phyloP scores from a whole-genome alignment of 2,113 vertebrate genomes.

The Burhinus oedicnemus region DNA sequence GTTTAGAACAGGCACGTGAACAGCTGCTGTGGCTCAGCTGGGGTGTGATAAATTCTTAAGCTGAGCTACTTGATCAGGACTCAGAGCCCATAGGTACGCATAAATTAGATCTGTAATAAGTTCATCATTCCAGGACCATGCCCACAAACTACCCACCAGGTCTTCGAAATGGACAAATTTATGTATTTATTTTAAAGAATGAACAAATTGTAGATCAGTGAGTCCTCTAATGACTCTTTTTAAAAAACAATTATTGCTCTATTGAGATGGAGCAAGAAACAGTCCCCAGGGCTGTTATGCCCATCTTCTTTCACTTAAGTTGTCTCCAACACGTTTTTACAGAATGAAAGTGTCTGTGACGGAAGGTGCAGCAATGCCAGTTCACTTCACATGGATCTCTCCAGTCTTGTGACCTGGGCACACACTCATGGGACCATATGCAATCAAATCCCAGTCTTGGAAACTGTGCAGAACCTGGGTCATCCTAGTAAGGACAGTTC shows the following conservation, averaged over 20 bases:
- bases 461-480: neutral
- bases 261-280: neutral
- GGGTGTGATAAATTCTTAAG: neutral
- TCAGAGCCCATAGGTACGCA: neutral
- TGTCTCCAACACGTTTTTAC: neutral
- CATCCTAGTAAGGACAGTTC: neutral
- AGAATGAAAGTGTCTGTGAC: fast-evolving
- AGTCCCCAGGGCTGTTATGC: neutral
- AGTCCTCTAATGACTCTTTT: neutral
- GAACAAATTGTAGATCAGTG: neutral
- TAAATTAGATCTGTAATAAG: neutral
- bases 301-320: neutral
- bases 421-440: conserved; percentile 55
- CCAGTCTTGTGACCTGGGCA: conserved; percentile 55
- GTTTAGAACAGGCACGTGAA: neutral
- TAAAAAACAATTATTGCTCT: neutral
- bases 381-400: neutral
- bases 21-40: neutral
- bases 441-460: conserved; percentile 5
- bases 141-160: neutral
- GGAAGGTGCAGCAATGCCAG: fast-evolving
- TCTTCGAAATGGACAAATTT: neutral
- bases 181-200: neutral
- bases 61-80: neutral
- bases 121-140: neutral